These are phyloP conservation scores for Ectemnius continuus DNA, from an alignment of 2,888 invertebrate species.

Conservation along the genomic window DNA sequence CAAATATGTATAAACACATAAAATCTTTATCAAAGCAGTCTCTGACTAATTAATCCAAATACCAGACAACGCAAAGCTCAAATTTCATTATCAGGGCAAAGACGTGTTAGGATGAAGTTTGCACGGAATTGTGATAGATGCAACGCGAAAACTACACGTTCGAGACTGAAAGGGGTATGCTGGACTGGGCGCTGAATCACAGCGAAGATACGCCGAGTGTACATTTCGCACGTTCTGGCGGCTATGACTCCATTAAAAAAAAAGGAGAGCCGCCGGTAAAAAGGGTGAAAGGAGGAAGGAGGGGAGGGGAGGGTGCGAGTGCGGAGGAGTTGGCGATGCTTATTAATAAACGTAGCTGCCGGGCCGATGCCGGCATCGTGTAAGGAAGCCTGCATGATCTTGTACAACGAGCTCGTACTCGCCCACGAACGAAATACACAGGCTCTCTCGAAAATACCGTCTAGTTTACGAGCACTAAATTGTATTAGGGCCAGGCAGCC, in stretches of 20 bases:
- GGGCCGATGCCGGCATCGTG: conserved; percentile 8
- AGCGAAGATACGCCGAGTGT: conserved; percentile 53
- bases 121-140: no score
- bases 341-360: conserved; percentile 54
- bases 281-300: conserved; percentile 5
- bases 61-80: no score
- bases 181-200: conserved; percentile 47
- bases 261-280: conserved; percentile 5
- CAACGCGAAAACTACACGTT: conserved; percentile 23
- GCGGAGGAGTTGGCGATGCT: conserved; percentile 30
- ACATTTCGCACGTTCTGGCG: conserved; percentile 37
- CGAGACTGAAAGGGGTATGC: conserved; percentile 22
- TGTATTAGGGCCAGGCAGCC: neutral
- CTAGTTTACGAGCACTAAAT: conserved; percentile 1
- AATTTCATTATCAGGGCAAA: no score
- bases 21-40: no score
- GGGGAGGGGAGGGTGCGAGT: conserved; percentile 4
- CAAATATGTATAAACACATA: no score
- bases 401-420: conserved; percentile 5
- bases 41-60: no score
- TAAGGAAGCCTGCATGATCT: conserved; percentile 9
- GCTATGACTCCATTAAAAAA: conserved; percentile 34
- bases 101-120: no score
- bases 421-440: conserved; percentile 11
- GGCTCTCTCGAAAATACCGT: neutral